A percentile compares a stretch with the other conserved stretches of the same genome.
Evolutionary conservation across 2,888 invertebrate genomes (phyloP).

Genomic region (Drosophila fulvimacula): DNA sequence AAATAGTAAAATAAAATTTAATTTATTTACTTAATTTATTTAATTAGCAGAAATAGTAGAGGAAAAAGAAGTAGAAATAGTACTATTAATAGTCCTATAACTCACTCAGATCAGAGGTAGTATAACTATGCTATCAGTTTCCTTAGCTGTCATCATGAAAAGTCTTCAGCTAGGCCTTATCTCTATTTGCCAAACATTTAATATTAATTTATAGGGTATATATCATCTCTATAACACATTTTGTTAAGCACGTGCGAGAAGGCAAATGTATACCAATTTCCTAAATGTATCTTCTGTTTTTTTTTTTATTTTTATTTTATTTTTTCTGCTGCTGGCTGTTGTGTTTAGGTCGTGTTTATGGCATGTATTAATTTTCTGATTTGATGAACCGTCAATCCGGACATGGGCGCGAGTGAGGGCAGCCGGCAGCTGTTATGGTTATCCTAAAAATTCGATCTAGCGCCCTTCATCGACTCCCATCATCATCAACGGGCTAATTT

Average conservation of each 20-base stretch:
- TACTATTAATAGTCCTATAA: no score
- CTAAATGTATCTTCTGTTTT: slow-evolving; percentile 1
- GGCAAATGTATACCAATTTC: slow-evolving; percentile 13
- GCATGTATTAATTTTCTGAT: slow-evolving; percentile 67
- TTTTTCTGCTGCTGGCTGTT: slow-evolving; percentile 29
- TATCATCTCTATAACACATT: neutral
- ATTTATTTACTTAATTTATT: no score
- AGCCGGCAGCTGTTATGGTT: slow-evolving; percentile 46
- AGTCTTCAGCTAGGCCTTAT: no score
- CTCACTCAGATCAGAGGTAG: no score
- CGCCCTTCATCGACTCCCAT: neutral
- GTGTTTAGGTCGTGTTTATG: slow-evolving; percentile 30
- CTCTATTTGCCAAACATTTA: no score
- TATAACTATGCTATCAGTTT: no score
- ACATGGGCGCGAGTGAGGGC: neutral
- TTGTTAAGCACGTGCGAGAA: slow-evolving; percentile 11
- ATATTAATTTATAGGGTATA: neutral
- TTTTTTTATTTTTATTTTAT: neutral
- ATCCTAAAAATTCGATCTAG: slow-evolving; percentile 9
- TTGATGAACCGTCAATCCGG: slow-evolving; percentile 45
- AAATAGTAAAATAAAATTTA: neutral
- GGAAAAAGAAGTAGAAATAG: no score
- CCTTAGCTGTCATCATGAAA: no score
- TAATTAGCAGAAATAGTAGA: no score
- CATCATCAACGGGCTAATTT: slow-evolving; percentile 4